Conservation (phyloP, 2,888 invertebrate genomes). For the Eutolmus rufibarbis region DNA sequence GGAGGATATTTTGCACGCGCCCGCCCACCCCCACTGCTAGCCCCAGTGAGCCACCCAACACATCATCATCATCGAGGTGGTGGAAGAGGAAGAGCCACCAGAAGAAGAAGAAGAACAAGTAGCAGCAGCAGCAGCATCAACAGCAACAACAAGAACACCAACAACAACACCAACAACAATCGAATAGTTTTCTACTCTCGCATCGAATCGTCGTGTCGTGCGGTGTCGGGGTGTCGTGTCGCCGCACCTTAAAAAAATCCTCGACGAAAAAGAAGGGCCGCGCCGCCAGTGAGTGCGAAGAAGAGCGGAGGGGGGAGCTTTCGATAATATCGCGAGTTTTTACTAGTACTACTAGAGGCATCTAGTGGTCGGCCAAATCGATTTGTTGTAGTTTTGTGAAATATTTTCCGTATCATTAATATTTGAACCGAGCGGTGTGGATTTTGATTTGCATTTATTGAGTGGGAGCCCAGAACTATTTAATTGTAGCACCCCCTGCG, state of each 20-base stretch:
- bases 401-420: conserved; percentile 42
- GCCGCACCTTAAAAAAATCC: conserved; percentile 36
- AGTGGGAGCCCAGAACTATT: neutral
- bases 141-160: neutral
- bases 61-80: neutral
- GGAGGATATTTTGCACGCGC: neutral
- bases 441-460: neutral
- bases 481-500: neutral
- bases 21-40: neutral
- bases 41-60: neutral
- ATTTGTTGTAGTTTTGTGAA: conserved; percentile 46
- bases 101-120: neutral
- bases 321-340: conserved; percentile 36
- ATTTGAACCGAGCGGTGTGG: neutral
- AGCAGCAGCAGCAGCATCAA: neutral
- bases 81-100: neutral
- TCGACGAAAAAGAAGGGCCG: neutral
- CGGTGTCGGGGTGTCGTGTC: neutral
- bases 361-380: conserved; percentile 41
- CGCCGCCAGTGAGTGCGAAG: conserved; percentile 13
- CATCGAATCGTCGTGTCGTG: conserved; percentile 11
- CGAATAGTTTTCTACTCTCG: conserved; percentile 20
- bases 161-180: conserved; percentile 8
- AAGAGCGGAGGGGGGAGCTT: conserved; percentile 8
- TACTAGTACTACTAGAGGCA: conserved; percentile 2